Conservation (phyloP, 1,140 invertebrate species). For the Aphidius ervi region DNA sequence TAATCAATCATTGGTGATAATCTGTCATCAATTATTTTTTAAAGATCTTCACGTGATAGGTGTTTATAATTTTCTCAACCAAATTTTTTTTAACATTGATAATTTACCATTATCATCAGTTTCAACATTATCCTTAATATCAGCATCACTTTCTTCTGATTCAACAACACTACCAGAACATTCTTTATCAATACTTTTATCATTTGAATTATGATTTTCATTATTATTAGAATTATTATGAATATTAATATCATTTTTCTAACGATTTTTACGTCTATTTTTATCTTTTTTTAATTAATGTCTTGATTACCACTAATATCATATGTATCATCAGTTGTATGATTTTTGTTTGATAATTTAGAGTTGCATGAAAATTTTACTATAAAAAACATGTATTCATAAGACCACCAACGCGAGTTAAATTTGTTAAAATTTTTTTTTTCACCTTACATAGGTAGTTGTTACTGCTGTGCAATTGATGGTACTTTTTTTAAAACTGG, state of each 20-base stretch:
- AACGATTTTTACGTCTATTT: constrained; percentile 35
- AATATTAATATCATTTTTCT: constrained; percentile 22
- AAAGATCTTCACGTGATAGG: no score
- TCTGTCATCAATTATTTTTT: neutral
- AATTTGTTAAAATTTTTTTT: constrained; percentile 9
- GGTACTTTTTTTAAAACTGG: constrained; percentile 11
- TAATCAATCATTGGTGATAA: no score
- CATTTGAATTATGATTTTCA: constrained; percentile 18
- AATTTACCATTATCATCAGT: constrained; percentile 37
- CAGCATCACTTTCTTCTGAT: constrained; percentile 63
- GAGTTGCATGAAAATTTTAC: no score
- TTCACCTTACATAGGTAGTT: constrained; percentile 21
- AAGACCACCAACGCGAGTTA: constrained; percentile 54
- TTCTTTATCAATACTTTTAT: constrained; percentile 33
- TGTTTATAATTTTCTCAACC: no score
- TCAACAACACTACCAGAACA: constrained; percentile 27
- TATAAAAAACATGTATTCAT: constrained; percentile 90
- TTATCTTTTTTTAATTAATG: constrained; percentile 64
- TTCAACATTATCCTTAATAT: constrained; percentile 75
- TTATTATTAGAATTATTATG: neutral
- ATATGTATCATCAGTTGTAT: constrained; percentile 32
- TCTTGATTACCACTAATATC: constrained; percentile 49
- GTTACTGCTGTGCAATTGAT: constrained; percentile 21
- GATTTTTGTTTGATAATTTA: constrained; percentile 54
- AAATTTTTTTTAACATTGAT: no score